phyloP scores from a whole-genome alignment of 2,797 vertebrate genomes.

The Picus viridis region DNA sequence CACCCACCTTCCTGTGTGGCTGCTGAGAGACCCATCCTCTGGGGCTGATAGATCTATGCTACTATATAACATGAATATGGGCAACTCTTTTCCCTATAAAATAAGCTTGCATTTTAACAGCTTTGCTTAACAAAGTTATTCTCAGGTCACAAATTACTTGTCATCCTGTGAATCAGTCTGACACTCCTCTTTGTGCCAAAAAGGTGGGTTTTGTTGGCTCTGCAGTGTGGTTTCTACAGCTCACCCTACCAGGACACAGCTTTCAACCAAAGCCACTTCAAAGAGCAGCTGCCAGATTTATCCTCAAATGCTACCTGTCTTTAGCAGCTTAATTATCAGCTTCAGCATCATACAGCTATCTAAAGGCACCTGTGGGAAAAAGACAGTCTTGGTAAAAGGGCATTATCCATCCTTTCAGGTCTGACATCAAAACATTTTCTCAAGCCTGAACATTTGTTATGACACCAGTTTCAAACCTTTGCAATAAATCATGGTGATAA shows the following conservation, averaged over 20 bases:
- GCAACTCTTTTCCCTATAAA: not conserved
- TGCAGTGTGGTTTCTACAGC: not conserved
- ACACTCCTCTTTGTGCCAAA: not conserved
- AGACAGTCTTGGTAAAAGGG: conserved; percentile 24
- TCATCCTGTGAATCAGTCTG: not conserved
- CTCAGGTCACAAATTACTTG: not conserved
- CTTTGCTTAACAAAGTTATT: not conserved
- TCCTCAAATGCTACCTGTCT: conserved; percentile 8
- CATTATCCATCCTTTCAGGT: conserved; percentile 28
- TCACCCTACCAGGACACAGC: not conserved
- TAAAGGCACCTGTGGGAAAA: conserved; percentile 46
- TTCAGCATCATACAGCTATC: conserved; percentile 15
- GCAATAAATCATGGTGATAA: not conserved
- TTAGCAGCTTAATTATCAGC: conserved; percentile 26
- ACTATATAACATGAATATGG: not conserved
- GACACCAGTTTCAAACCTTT: not conserved
- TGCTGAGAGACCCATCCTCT: not conserved
- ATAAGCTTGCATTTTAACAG: not conserved
- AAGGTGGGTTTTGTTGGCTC: not conserved
- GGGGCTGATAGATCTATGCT: not conserved
- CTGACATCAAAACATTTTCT: conserved; percentile 45
- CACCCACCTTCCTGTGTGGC: not conserved
- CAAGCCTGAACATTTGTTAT: conserved; percentile 35
- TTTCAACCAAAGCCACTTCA: conserved; percentile 51
- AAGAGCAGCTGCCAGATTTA: conserved; percentile 22